Base-by-base conservation (phyloP, 1,140 invertebrate genomes). In the Bradynema listronoti region DNA sequence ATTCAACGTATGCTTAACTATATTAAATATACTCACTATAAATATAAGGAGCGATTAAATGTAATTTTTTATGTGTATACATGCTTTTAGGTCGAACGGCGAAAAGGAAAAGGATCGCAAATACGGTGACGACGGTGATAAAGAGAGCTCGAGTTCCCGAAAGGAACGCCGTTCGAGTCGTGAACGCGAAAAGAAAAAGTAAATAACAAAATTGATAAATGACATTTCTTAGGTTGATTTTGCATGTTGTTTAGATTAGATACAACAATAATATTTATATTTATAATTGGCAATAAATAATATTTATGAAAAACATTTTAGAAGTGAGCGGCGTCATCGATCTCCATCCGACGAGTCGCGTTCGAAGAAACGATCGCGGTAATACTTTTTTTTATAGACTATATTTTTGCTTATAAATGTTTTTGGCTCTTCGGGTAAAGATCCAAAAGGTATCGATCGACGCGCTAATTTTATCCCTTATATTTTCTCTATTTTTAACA, bases 151-250 rank as follows among this genome's bases (percentile, higher is more conserved):
- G 6, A 22, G 49, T 9, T 19, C 16, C 27, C 49, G 49, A 4
- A 27, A 51, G 49, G 34, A 59, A 32, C 61, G 61, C 41, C 63
- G 61, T n/a, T 30, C 59, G 14, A 63, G 61, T 57, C 58, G 61
- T 3, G 61, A 63, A 11, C 50, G 43, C 25, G 55, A 53, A 49
- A 65, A 66, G 29, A 66, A 61, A 61, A 58, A 46, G 5, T 36
- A 39, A 0, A 16, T n/a, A n/a, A n/a, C n/a, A n/a, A n/a, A n/a
- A n/a, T n/a, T n/a, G n/a, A n/a, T n/a, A n/a, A n/a, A n/a, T n/a
- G n/a, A n/a, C n/a, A n/a, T n/a, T n/a, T n/a, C n/a, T n/a, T n/a
- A n/a, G n/a, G n/a, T n/a, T n/a, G n/a, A n/a, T n/a, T n/a, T n/a
- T n/a, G n/a, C n/a, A n/a, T n/a, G n/a, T n/a, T n/a, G n/a, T n/a